phyloP scores from a whole-genome alignment of 2,797 vertebrate genomes.

The Sebastes umbrosus region DNA sequence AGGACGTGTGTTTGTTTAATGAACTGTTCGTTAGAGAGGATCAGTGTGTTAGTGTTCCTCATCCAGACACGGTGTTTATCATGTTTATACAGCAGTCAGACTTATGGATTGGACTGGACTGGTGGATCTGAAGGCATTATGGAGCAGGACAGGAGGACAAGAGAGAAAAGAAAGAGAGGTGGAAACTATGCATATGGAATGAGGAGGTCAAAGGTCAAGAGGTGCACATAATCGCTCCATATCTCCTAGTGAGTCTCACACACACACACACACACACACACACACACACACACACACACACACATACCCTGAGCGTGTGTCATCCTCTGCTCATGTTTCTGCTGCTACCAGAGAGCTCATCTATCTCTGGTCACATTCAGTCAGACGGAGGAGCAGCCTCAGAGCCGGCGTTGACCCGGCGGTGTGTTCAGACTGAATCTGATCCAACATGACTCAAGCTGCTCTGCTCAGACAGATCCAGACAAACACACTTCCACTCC shows the following conservation, averaged over 20 bases:
- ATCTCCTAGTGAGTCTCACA: too few relatives aligned
- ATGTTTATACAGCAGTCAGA: too few relatives aligned
- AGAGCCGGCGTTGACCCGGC: not conserved
- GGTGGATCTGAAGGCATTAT: not conserved
- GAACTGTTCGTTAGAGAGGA: not conserved
- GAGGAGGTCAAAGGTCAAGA: not conserved
- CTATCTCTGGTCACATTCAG: not conserved
- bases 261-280: too few relatives aligned
- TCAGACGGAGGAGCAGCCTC: not conserved
- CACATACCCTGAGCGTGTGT: not conserved
- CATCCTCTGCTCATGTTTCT: not conserved
- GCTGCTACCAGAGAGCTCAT: not conserved
- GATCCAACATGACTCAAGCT: not conserved
- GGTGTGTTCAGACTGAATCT: slow-evolving; percentile 19
- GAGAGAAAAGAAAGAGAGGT: not conserved
- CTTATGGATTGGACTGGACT: not conserved
- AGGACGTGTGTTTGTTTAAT: not conserved
- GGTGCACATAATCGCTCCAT: not conserved
- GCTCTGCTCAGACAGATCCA: not conserved
- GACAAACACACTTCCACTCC: not conserved
- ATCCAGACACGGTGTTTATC: too few relatives aligned
- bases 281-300: too few relatives aligned
- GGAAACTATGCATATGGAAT: not conserved
- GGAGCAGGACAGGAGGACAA: not conserved
- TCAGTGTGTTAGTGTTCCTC: too few relatives aligned